Evolutionary conservation across 2,113 vertebrate genomes (phyloP), one percentile per base, ranked within the genome.

Genomic region (Tragelaphus scriptus): DNA sequence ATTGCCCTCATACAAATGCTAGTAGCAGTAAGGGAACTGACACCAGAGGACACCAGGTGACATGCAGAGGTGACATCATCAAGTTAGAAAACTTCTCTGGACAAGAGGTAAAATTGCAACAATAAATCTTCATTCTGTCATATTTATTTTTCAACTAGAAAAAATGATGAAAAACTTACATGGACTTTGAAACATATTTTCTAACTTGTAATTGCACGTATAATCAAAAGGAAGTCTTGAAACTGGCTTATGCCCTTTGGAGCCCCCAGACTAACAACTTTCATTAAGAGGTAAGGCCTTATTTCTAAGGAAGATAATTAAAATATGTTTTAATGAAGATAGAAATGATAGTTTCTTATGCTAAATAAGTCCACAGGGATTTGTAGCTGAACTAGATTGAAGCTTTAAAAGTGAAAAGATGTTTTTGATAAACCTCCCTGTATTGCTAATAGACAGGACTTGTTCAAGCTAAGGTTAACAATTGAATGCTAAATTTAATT

Each of bases 221-320:
- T 56, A 80, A 88, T 94, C 44, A 90, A 55, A 77, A 97, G 77
- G 85, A 93, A 86, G 16, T 30, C 77, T 91, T 80, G 40, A 90
- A 89, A 89, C 30, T 93, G 28, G 40, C 25, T 89, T 80, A 8
- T 59, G n/a, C 7, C 89, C 68, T 89, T 85, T 94, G 81, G 21
- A 97, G 30, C n/a, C 49, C 77, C 53, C 79, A 86, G 63, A 93
- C 56, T 97, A 95, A 94, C 28, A 26, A 65, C 61, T 88, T 95
- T 91, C 68, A 96, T 90, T 95, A 96, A 97, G 95, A 85, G 21
- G 26, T 32, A 75, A 79, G 53, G 80, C 63, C 36, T 95, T 97
- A 91, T 96, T 97, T 97, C 88, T 93, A 95, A 90, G 26, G 53
- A 65, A 96, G 82, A 97, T 97, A 97, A 98, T 98, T 97, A 97